Evolutionary conservation across 2,797 vertebrate species (phyloP).

Genomic region (Threskiornis aethiopicus): DNA sequence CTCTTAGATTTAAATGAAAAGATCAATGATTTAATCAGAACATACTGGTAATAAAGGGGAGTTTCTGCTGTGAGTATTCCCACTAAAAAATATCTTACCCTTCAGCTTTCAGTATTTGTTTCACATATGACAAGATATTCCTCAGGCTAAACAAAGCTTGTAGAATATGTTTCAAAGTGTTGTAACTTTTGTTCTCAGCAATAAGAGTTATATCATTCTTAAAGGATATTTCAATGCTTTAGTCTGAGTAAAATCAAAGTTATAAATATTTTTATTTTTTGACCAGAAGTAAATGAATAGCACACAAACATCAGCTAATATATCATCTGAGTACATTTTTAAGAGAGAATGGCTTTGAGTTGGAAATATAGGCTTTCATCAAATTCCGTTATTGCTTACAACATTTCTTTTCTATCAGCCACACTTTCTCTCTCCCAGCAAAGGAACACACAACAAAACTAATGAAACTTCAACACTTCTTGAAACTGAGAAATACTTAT

Average conservation of each 20-base stretch:
- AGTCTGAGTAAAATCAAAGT: not conserved
- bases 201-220: not conserved
- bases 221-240: not conserved
- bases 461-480: slow-evolving; percentile 27
- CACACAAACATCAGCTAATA: not conserved
- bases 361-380: not conserved
- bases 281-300: not conserved
- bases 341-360: not conserved
- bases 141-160: not conserved
- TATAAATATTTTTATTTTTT: not conserved
- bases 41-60: not conserved
- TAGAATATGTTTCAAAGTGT: not conserved
- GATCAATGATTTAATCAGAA: not conserved
- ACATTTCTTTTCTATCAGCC: not conserved
- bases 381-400: not conserved
- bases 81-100: not conserved
- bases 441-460: not conserved
- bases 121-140: not conserved
- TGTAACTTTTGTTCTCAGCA: not conserved
- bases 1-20: not conserved
- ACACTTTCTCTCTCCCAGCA: not conserved
- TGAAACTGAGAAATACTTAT: slow-evolving; percentile 30
- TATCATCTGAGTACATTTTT: not conserved
- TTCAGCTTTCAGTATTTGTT: not conserved
- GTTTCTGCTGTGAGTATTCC: not conserved